Evolutionary conservation across 2,797 vertebrate genomes (phyloP).

Genomic region (Macroramphosus scolopax): DNA sequence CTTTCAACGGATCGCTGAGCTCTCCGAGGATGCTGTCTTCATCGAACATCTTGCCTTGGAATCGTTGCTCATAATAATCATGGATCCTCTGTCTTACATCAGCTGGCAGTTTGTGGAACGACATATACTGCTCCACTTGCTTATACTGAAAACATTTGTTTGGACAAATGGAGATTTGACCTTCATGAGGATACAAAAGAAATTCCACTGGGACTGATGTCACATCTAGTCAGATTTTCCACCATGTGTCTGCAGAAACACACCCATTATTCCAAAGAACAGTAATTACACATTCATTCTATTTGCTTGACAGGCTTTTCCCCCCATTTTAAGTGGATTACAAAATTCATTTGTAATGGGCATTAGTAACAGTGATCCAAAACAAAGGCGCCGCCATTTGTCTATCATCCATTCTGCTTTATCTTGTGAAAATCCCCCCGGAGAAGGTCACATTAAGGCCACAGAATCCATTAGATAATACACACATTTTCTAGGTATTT

Average conservation of each 20-base stretch:
- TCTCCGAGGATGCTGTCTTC: constrained; percentile 95
- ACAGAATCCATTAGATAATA: constrained; percentile 62
- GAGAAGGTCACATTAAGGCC: constrained; percentile 38
- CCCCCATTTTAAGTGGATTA: constrained; percentile 64
- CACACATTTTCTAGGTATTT: constrained; percentile 47
- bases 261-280: constrained; percentile 25
- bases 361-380: constrained; percentile 59
- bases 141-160: constrained; percentile 83
- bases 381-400: constrained; percentile 57
- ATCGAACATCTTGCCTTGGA: constrained; percentile 99
- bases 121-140: constrained; percentile 99
- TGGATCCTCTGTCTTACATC: constrained; percentile 95
- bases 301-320: constrained; percentile 33
- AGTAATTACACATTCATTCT: constrained; percentile 34
- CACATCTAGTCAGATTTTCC: constrained; percentile 40
- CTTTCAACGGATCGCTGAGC: constrained; percentile 91
- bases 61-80: constrained; percentile 93
- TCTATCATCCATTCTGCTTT: constrained; percentile 54
- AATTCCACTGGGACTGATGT: constrained; percentile 38
- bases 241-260: constrained; percentile 45
- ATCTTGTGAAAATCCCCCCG: constrained; percentile 61
- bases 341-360: constrained; percentile 62
- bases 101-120: constrained; percentile 93
- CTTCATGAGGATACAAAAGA: constrained; percentile 6
- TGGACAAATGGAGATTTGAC: constrained; percentile 31